Conservation (phyloP, 2,797 vertebrate genomes). For the Phalloptychus januarius region DNA sequence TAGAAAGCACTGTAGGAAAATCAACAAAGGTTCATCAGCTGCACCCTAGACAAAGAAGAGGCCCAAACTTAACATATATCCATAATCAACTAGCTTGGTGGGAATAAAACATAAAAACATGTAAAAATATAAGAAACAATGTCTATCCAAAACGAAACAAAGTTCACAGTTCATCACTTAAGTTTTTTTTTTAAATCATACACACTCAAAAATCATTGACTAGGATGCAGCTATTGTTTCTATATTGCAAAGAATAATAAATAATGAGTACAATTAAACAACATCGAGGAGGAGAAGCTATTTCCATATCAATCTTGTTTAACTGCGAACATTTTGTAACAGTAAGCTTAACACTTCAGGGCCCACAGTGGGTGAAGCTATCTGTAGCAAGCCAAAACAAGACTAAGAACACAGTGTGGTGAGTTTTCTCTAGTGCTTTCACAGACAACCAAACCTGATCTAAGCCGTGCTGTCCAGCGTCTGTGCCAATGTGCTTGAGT, state of each 20-base stretch:
- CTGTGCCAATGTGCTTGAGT: slow-evolving; percentile 91
- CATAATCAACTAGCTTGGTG: slow-evolving; percentile 14
- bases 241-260: slow-evolving; percentile 70
- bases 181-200: slow-evolving; percentile 30
- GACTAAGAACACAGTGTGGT: slow-evolving; percentile 84
- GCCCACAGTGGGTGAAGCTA: slow-evolving; percentile 69
- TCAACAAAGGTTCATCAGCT: slow-evolving; percentile 80
- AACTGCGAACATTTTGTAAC: slow-evolving; percentile 85
- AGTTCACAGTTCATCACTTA: slow-evolving; percentile 60
- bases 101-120: slow-evolving; percentile 62
- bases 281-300: slow-evolving; percentile 64
- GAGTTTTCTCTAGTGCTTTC: slow-evolving; percentile 94
- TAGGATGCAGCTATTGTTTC: slow-evolving; percentile 85
- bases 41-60: slow-evolving; percentile 86
- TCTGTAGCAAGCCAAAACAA: slow-evolving; percentile 79
- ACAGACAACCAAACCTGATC: slow-evolving; percentile 74
- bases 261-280: slow-evolving; percentile 79
- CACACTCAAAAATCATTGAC: slow-evolving; percentile 78
- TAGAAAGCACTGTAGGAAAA: slow-evolving; percentile 91
- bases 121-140: slow-evolving; percentile 48
- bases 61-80: slow-evolving; percentile 48
- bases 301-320: slow-evolving; percentile 86
- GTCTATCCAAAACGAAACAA: slow-evolving; percentile 54
- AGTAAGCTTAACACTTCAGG: slow-evolving; percentile 72
- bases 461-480: slow-evolving; percentile 91